Conservation (phyloP, 2,888 invertebrate genomes). For the Coelinius sp. region DNA sequence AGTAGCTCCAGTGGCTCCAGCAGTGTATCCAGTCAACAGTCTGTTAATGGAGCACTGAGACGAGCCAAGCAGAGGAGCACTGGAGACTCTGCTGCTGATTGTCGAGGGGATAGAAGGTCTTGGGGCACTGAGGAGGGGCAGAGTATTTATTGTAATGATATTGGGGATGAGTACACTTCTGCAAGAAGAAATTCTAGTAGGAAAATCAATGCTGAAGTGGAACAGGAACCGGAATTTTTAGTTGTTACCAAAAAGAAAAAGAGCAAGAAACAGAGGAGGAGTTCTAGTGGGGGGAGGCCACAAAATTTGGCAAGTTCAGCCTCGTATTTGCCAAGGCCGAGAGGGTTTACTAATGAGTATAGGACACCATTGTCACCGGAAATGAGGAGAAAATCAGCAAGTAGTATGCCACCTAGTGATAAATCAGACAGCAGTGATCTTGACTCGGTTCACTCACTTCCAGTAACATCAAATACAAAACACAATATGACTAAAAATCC, state of each 20-base stretch:
- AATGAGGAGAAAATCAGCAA: conserved; percentile 79
- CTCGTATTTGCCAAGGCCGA: conserved; percentile 64
- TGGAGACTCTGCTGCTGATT: conserved; percentile 65
- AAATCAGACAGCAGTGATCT: conserved; percentile 88
- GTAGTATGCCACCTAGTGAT: conserved; percentile 84
- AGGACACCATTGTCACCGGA: conserved; percentile 67
- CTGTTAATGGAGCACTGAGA: conserved; percentile 53
- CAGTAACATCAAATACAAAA: conserved; percentile 74
- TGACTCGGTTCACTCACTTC: conserved; percentile 89
- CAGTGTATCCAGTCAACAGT: conserved; percentile 66
- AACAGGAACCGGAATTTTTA: conserved; percentile 79
- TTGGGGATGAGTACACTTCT: conserved; percentile 62
- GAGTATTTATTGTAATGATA: conserved; percentile 70
- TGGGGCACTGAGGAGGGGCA: conserved; percentile 79
- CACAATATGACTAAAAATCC: conserved; percentile 63
- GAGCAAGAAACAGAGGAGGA: conserved; percentile 77
- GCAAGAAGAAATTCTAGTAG: conserved; percentile 63
- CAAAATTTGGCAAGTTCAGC: conserved; percentile 65
- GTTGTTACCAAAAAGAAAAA: conserved; percentile 88
- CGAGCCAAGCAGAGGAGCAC: conserved; percentile 65
- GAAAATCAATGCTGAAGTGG: conserved; percentile 59
- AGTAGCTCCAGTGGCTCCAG: conserved; percentile 65
- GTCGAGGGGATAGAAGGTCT: conserved; percentile 73
- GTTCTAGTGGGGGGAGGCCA: conserved; percentile 67
- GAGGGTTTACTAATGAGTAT: conserved; percentile 64